Evolutionary conservation across 2,113 vertebrate species (phyloP).

Genomic region (Gopherus flavomarginatus): DNA sequence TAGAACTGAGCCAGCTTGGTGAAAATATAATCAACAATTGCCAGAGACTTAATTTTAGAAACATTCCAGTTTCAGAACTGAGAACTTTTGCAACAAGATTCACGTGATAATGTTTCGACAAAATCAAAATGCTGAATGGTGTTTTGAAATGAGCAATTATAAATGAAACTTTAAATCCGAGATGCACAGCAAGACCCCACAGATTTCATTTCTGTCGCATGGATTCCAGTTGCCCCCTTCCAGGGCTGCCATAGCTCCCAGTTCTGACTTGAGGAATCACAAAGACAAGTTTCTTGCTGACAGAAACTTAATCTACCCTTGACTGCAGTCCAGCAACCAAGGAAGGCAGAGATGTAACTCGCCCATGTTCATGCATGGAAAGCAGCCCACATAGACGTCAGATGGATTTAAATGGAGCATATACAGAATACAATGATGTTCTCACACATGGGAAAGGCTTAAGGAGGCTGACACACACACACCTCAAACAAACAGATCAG

Average conservation of each 20-base stretch:
- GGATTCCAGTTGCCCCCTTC: slow-evolving; percentile 16
- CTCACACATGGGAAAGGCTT: slow-evolving; percentile 45
- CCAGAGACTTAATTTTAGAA: slow-evolving; percentile 50
- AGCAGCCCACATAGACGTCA: slow-evolving; percentile 66
- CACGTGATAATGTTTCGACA: slow-evolving; percentile 6
- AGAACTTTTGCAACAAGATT: neutral
- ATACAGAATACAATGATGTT: slow-evolving; percentile 56
- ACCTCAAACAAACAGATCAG: neutral
- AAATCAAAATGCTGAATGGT: slow-evolving; percentile 16
- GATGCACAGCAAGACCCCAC: slow-evolving; percentile 50
- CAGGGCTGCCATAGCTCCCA: slow-evolving; percentile 44
- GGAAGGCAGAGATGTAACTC: slow-evolving; percentile 63
- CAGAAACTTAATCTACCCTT: slow-evolving; percentile 60
- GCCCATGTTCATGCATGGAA: slow-evolving; percentile 62
- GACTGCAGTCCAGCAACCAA: slow-evolving; percentile 54
- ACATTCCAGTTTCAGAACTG: slow-evolving; percentile 40
- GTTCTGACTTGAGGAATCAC: slow-evolving; percentile 11
- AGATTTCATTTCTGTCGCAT: slow-evolving; percentile 52
- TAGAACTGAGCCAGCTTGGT: slow-evolving; percentile 14
- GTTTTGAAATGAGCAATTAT: neutral
- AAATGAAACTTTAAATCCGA: slow-evolving; percentile 45
- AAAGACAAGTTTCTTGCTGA: slow-evolving; percentile 41
- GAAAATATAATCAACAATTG: slow-evolving; percentile 32
- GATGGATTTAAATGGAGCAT: slow-evolving; percentile 57
- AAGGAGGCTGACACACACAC: neutral